Conservation (phyloP, 2,113 vertebrate genomes). For the Solenodon paradoxus region DNA sequence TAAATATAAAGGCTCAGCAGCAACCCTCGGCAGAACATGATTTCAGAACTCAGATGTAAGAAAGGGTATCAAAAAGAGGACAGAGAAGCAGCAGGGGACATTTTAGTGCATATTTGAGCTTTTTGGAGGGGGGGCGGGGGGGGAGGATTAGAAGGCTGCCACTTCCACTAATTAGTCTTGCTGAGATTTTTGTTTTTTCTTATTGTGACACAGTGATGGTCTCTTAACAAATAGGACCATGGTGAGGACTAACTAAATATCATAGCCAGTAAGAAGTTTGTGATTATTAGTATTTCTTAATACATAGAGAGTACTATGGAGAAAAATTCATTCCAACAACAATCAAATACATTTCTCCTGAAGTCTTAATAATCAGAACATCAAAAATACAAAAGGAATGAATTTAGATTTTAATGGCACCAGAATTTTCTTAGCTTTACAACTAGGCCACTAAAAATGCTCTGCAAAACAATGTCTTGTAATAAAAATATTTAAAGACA, state of each 20-base stretch:
- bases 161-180: background rate
- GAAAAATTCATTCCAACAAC: conserved; percentile 10
- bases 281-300: no score
- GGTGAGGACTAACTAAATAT: background rate
- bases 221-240: background rate
- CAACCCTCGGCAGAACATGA: background rate
- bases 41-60: background rate
- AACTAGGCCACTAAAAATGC: background rate
- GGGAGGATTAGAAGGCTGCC: background rate
- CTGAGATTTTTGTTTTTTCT: background rate
- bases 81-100: background rate
- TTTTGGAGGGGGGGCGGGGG: background rate
- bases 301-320: background rate
- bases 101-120: background rate
- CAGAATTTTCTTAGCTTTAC: conserved; percentile 13
- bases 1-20: background rate
- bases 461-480: conserved; percentile 2
- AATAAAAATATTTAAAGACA: conserved; percentile 21
- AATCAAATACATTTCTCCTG: background rate
- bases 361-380: conserved; percentile 41
- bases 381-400: conserved; percentile 3
- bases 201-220: background rate
- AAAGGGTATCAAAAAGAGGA: background rate
- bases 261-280: background rate
- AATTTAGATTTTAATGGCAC: background rate